These are phyloP conservation scores for Antrozous pallidus DNA, from an alignment of 2,797 vertebrate genomes.

Conservation along the genomic window DNA sequence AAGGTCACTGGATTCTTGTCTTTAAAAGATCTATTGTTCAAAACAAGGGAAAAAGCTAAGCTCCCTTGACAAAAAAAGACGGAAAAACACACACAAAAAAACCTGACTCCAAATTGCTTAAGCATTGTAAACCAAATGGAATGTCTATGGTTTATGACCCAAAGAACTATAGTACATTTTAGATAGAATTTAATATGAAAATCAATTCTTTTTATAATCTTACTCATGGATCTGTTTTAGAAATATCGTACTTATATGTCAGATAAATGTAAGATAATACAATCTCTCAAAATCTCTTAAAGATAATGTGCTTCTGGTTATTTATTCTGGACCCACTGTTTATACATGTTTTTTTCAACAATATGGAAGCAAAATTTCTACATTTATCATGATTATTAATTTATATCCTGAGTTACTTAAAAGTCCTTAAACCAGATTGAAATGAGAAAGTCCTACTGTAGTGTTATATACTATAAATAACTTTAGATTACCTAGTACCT, in stretches of 20 bases:
- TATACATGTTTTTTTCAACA: conserved; percentile 14
- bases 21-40: conserved; percentile 32
- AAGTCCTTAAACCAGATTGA: not conserved
- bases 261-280: conserved; percentile 15
- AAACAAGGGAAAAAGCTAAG: conserved; percentile 7
- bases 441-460: not conserved
- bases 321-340: conserved; percentile 21
- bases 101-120: conserved; percentile 5
- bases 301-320: not conserved
- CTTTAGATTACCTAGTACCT: not conserved
- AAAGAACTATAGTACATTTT: not conserved
- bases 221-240: not conserved
- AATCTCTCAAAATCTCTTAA: conserved; percentile 3
- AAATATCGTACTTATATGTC: conserved; percentile 21
- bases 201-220: conserved; percentile 50
- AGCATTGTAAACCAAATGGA: conserved; percentile 24
- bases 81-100: not conserved
- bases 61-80: not conserved
- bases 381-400: conserved; percentile 28
- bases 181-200: conserved; percentile 39
- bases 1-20: conserved; percentile 50
- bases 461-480: not conserved
- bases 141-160: conserved; percentile 24
- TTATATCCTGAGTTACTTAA: conserved; percentile 7
- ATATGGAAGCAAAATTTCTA: not conserved